phyloP scores from a whole-genome alignment of 2,113 vertebrate genomes.

The Phalacrocorax carbo region DNA sequence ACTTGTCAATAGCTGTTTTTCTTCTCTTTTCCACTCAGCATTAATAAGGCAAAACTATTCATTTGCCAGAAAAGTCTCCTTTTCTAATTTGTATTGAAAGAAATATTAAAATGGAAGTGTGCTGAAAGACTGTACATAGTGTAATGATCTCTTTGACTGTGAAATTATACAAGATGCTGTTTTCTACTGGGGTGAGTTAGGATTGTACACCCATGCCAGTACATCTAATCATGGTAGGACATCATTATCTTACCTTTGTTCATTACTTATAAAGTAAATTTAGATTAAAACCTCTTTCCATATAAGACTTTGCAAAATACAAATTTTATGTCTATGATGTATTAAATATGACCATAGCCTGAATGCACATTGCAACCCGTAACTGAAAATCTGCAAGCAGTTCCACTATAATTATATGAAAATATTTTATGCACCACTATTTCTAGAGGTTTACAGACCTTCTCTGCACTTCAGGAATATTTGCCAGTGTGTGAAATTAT shows the following conservation, averaged over 20 bases:
- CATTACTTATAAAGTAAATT: slow-evolving; percentile 1
- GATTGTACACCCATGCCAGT: background rate
- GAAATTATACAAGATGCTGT: slow-evolving; percentile 1
- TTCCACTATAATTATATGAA: background rate
- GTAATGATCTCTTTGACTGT: slow-evolving; percentile 41
- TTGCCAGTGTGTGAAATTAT: background rate
- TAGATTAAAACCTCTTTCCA: background rate
- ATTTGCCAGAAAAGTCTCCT: background rate
- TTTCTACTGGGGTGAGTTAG: background rate
- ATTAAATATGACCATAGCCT: slow-evolving; percentile 17
- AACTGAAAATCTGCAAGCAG: background rate
- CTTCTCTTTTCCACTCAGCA: slow-evolving; percentile 26
- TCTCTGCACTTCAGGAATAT: background rate
- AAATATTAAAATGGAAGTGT: slow-evolving; percentile 32
- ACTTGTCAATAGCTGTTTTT: slow-evolving; percentile 66
- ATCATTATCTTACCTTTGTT: slow-evolving; percentile 31
- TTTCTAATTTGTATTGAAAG: slow-evolving; percentile 27
- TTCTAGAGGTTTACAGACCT: background rate
- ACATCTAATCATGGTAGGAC: background rate
- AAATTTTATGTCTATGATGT: background rate
- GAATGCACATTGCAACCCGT: background rate
- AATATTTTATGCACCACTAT: background rate
- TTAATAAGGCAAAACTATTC: slow-evolving; percentile 58
- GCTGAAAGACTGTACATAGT: background rate
- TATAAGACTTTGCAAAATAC: slow-evolving; percentile 1